These are phyloP conservation scores for Lepidocolaptes lacrymiger DNA, from an alignment of 2,797 vertebrate genomes.

Conservation along the genomic window DNA sequence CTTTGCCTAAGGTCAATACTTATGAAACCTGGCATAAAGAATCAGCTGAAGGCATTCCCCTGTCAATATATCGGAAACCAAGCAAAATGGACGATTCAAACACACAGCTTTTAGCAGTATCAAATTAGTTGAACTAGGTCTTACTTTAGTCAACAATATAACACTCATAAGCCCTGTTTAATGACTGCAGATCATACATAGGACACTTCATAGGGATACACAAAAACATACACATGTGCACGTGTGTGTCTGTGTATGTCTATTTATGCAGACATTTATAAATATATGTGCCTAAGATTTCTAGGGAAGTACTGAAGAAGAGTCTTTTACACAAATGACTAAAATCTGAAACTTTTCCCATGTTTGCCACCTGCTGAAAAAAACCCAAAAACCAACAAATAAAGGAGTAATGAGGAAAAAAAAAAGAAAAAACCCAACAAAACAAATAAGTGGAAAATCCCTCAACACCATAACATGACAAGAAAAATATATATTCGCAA, in stretches of 20 bases:
- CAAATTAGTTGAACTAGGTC: background rate
- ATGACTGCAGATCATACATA: background rate
- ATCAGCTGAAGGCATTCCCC: background rate
- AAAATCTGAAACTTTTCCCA: background rate
- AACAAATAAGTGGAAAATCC: background rate
- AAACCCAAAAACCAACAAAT: background rate
- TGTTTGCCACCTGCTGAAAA: background rate
- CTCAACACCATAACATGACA: accelerated
- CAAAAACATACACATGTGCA: accelerated
- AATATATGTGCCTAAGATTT: background rate
- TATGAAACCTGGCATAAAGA: background rate
- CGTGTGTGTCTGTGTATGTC: accelerated
- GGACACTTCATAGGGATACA: background rate
- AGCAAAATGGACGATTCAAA: background rate
- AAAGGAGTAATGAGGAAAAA: background rate
- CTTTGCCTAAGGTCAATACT: background rate
- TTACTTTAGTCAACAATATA: background rate
- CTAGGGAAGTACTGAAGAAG: background rate
- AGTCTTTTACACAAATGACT: background rate
- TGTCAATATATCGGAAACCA: background rate
- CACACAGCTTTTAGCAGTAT: background rate
- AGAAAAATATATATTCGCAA: background rate
- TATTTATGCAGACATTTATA: background rate
- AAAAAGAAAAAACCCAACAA: accelerated
- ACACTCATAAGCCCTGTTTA: background rate